A percentile compares a stretch with the other conserved stretches of the same genome.
phyloP scores from a whole-genome alignment of 2,888 invertebrate species.

The Eupithecia subumbrata region DNA sequence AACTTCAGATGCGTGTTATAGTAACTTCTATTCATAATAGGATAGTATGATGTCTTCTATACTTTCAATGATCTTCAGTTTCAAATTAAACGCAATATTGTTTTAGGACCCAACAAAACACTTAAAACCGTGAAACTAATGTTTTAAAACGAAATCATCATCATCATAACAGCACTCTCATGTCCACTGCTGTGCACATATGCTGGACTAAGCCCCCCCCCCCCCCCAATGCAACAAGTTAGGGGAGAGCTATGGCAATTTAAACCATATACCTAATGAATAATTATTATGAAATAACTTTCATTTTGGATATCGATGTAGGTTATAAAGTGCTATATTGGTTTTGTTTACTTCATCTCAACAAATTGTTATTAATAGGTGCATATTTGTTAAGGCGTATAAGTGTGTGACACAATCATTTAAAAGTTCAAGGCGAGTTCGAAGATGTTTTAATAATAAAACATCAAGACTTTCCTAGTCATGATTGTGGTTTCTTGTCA shows the following conservation, averaged over 20 bases:
- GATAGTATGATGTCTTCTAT: neutral
- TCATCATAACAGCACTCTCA: too few relatives aligned
- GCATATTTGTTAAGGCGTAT: neutral
- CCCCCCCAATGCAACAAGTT: too few relatives aligned
- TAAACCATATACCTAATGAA: neutral
- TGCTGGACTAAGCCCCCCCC: too few relatives aligned
- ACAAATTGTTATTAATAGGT: neutral
- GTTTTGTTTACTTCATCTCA: neutral
- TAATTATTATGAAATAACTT: neutral
- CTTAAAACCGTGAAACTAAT: neutral
- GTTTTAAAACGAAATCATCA: neutral
- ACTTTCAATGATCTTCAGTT: neutral
- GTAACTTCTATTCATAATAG: neutral
- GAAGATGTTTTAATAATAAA: neutral
- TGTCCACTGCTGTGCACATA: too few relatives aligned
- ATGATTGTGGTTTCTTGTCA: neutral
- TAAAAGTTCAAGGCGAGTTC: neutral
- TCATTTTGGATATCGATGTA: neutral
- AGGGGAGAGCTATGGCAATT: too few relatives aligned
- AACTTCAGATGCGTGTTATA: constrained; percentile 10
- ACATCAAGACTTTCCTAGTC: neutral
- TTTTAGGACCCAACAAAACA: too few relatives aligned
- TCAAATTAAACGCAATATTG: neutral
- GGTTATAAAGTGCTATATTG: neutral
- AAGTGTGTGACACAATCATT: neutral